These are phyloP conservation scores for Carassius carassius DNA, from an alignment of 2,113 vertebrate genomes.

Conservation along the genomic window DNA sequence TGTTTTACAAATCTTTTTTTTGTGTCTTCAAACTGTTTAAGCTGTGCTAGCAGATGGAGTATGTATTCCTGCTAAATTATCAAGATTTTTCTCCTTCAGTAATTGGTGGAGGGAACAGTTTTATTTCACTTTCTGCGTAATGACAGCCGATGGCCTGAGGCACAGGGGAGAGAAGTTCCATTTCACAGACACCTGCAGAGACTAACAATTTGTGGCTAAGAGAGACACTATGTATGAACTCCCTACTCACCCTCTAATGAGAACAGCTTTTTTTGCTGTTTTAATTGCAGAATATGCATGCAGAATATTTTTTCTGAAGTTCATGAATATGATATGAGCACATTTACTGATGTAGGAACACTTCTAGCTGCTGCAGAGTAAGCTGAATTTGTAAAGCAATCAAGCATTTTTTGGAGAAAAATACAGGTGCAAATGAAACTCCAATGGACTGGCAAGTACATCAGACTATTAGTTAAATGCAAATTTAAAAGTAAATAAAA, in stretches of 20 bases:
- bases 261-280: slow-evolving; percentile 24
- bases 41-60: background rate
- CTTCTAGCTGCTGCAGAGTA: slow-evolving; percentile 7
- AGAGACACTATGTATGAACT: slow-evolving; percentile 14
- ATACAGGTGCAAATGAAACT: background rate
- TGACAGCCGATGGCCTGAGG: slow-evolving; percentile 29
- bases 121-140: slow-evolving; percentile 26
- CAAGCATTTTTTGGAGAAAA: background rate
- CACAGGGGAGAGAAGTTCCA: background rate
- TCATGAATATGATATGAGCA: slow-evolving; percentile 31
- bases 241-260: slow-evolving; percentile 13
- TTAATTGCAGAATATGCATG: slow-evolving; percentile 26
- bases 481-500: background rate
- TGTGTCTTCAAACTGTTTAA: slow-evolving; percentile 1
- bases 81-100: slow-evolving; percentile 12
- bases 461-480: background rate
- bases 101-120: background rate
- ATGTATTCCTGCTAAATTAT: slow-evolving; percentile 10
- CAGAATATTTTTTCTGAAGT: slow-evolving; percentile 1
- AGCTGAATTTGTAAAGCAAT: slow-evolving; percentile 25
- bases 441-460: background rate
- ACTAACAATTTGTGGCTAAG: background rate
- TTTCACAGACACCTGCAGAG: slow-evolving; percentile 33
- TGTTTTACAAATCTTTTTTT: slow-evolving; percentile 9
- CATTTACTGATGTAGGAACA: slow-evolving; percentile 12